A percentile compares a stretch with the other conserved stretches of the same genome.
phyloP scores from a whole-genome alignment of 1,140 invertebrate species.

The Adoxophyes honmai region DNA sequence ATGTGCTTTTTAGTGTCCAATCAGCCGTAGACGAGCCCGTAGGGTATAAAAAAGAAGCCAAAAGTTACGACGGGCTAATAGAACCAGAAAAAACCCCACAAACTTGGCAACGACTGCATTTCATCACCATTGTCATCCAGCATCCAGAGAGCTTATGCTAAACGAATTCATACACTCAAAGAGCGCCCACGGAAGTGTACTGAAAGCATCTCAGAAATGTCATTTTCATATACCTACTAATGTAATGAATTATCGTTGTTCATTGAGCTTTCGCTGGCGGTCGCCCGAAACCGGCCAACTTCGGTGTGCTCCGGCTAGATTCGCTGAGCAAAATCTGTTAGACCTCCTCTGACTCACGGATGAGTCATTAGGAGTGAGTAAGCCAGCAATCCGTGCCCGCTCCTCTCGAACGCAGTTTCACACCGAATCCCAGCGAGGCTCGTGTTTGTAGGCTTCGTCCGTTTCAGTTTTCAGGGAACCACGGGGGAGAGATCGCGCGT shows the following conservation, averaged over 20 bases:
- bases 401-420: constrained; percentile 31
- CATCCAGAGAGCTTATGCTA: background rate
- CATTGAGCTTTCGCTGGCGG: constrained; percentile 52
- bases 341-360: constrained; percentile 43
- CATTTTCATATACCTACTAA: constrained; percentile 31
- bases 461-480: constrained; percentile 51
- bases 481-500: constrained; percentile 27
- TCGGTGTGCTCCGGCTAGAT: constrained; percentile 21
- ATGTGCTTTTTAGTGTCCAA: too few species aligned
- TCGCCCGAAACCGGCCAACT: constrained; percentile 19
- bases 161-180: constrained; percentile 4
- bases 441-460: constrained; percentile 65
- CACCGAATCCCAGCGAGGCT: constrained; percentile 58
- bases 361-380: constrained; percentile 43
- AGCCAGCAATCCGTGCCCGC: constrained; percentile 28
- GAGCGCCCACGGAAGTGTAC: background rate
- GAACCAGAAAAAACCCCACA: background rate
- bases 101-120: background rate
- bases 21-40: too few species aligned
- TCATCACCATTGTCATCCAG: background rate
- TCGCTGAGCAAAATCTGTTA: constrained; percentile 20
- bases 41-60: background rate
- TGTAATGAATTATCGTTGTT: constrained; percentile 42
- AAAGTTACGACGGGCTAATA: background rate
- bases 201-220: constrained; percentile 38